Percentiles rank a stretch among this genome's conserved stretches.
Conservation (phyloP, 2,888 invertebrate genomes). For the Lordiphosa andalusiaca region DNA sequence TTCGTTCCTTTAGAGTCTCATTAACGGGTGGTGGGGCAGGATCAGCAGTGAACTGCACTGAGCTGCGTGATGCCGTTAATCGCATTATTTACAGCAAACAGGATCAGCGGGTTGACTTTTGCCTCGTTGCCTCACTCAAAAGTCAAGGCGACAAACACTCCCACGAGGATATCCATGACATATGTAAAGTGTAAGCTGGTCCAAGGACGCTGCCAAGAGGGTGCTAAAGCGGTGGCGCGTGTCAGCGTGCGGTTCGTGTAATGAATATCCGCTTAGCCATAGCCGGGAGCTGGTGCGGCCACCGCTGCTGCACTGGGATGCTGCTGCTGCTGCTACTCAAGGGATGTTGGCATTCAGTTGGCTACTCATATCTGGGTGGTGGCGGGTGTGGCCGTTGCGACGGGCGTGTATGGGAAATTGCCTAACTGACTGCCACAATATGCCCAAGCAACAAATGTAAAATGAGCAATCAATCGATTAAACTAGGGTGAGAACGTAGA, state of each 20-base stretch:
- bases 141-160: constrained; percentile 77
- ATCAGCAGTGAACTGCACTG: constrained; percentile 23
- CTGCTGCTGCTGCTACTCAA: constrained; percentile 44
- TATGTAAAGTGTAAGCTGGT: constrained; percentile 80
- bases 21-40: constrained; percentile 43
- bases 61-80: constrained; percentile 78
- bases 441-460: constrained; percentile 41
- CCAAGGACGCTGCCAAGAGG: constrained; percentile 66
- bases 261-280: constrained; percentile 77
- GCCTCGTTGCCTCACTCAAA: constrained; percentile 32
- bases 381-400: constrained; percentile 49
- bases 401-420: constrained; percentile 68
- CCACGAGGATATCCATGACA: constrained; percentile 81
- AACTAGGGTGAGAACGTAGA: constrained; percentile 43
- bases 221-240: constrained; percentile 80
- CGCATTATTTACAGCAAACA: constrained; percentile 81
- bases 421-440: constrained; percentile 72
- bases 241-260: constrained; percentile 76
- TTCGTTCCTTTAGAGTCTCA: constrained; percentile 51
- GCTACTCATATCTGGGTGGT: constrained; percentile 11
- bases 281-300: constrained; percentile 34
- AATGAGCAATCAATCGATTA: constrained; percentile 40
- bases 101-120: constrained; percentile 79
- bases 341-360: constrained; percentile 15
- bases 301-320: constrained; percentile 39